phyloP scores from a whole-genome alignment of 2,113 vertebrate genomes.

The Lathamus discolor region DNA sequence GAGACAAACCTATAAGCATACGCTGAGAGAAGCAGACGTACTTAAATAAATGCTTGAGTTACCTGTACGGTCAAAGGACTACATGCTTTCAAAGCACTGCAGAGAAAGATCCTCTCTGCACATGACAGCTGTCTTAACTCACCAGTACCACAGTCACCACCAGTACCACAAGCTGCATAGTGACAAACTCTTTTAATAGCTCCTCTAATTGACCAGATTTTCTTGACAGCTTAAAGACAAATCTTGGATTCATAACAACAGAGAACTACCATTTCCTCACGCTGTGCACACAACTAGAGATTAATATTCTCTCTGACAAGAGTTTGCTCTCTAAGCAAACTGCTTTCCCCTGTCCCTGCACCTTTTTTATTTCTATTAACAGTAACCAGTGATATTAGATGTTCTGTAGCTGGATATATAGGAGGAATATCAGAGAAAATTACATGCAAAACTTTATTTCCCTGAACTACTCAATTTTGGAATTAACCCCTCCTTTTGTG shows the following conservation, averaged over 20 bases:
- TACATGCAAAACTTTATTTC: neutral
- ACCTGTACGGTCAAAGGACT: neutral
- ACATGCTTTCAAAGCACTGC: neutral
- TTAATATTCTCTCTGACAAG: neutral
- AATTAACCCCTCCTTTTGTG: neutral
- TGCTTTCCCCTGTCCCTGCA: fast-evolving
- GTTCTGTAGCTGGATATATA: neutral
- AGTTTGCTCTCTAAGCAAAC: neutral
- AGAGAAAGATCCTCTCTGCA: neutral
- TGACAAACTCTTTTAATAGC: neutral
- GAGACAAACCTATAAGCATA: neutral
- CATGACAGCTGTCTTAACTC: neutral
- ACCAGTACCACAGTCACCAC: neutral
- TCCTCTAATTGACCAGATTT: neutral
- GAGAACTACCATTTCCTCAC: neutral
- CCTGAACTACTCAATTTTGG: neutral
- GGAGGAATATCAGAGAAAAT: neutral
- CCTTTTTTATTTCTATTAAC: neutral
- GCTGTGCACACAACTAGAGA: neutral
- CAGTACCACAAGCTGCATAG: neutral
- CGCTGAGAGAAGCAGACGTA: neutral
- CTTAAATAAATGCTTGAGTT: neutral
- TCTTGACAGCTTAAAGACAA: neutral
- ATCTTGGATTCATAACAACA: neutral
- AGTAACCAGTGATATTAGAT: neutral